phyloP scores from a whole-genome alignment of 2,888 invertebrate genomes.

The Drosophila mulleri region DNA sequence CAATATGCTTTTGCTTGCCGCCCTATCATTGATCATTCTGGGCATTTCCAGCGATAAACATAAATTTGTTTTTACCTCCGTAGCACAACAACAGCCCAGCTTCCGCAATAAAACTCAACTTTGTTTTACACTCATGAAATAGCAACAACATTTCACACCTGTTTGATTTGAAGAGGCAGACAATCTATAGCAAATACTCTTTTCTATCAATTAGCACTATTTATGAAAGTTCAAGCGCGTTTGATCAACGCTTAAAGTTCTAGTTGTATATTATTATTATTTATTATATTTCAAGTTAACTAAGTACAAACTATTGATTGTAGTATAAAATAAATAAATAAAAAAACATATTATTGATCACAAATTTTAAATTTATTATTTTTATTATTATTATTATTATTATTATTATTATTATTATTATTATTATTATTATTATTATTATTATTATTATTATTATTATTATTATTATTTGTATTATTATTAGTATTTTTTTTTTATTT shows the following conservation, averaged over 20 bases:
- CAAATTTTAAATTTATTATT: too few species aligned
- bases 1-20: slow-evolving; percentile 51
- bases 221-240: background rate
- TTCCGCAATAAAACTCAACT: slow-evolving; percentile 27
- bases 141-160: slow-evolving; percentile 28
- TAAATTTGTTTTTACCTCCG: slow-evolving; percentile 26
- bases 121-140: background rate
- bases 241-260: background rate
- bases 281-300: too few species aligned
- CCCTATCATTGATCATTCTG: slow-evolving; percentile 38
- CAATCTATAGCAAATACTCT: background rate
- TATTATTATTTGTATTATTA: too few species aligned
- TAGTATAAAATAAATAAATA: too few species aligned
- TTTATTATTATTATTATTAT: too few species aligned
- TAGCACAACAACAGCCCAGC: slow-evolving; percentile 26
- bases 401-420: too few species aligned
- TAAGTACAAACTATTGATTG: too few species aligned
- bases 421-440: too few species aligned
- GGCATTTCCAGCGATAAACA: slow-evolving; percentile 53
- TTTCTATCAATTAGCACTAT: background rate
- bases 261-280: too few species aligned
- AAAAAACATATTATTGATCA: too few species aligned
- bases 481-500: too few species aligned
- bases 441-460: too few species aligned
- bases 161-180: background rate